Evolutionary conservation across 2,797 vertebrate species (phyloP).

Genomic region (Coranthus polyacanthus): DNA sequence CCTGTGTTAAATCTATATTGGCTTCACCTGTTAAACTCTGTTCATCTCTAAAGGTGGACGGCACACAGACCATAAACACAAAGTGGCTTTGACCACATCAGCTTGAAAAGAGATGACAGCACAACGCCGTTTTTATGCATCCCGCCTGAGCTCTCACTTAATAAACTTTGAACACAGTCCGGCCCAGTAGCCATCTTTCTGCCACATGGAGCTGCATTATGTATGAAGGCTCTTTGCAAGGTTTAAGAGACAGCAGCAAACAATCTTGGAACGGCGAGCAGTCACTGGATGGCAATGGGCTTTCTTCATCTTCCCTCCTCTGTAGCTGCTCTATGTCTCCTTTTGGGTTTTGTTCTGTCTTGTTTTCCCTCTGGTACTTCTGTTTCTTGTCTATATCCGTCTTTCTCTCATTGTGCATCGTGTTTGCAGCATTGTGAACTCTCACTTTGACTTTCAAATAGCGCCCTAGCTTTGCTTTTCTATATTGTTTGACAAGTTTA

Average conservation of each 20-base stretch:
- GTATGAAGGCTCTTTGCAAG: conserved; percentile 43
- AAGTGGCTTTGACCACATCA: conserved; percentile 23
- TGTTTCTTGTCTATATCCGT: conserved; percentile 19
- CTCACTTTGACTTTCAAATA: conserved; percentile 27
- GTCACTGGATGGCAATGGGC: neutral
- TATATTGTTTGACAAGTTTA: conserved; percentile 52
- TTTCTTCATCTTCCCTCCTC: neutral
- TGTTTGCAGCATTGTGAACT: conserved; percentile 34
- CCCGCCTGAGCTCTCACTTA: conserved; percentile 30
- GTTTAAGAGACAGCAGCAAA: conserved; percentile 51
- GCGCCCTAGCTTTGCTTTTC: conserved; percentile 26
- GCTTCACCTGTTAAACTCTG: neutral
- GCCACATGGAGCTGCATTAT: conserved; percentile 64
- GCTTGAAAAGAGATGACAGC: conserved; percentile 44
- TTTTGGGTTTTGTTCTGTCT: neutral
- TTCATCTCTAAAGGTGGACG: neutral
- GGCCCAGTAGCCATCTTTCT: conserved; percentile 49
- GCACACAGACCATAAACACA: neutral
- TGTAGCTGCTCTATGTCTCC: conserved; percentile 3
- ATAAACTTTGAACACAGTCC: conserved; percentile 59
- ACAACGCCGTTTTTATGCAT: conserved; percentile 31
- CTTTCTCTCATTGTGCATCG: neutral
- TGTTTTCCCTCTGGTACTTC: conserved; percentile 11
- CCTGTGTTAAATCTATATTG: conserved; percentile 5
- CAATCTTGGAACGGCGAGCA: conserved; percentile 33